Evolutionary conservation across 2,797 vertebrate species (phyloP), one percentile per base, ranked within the genome.

Genomic region (Eutrigla gurnardus): DNA sequence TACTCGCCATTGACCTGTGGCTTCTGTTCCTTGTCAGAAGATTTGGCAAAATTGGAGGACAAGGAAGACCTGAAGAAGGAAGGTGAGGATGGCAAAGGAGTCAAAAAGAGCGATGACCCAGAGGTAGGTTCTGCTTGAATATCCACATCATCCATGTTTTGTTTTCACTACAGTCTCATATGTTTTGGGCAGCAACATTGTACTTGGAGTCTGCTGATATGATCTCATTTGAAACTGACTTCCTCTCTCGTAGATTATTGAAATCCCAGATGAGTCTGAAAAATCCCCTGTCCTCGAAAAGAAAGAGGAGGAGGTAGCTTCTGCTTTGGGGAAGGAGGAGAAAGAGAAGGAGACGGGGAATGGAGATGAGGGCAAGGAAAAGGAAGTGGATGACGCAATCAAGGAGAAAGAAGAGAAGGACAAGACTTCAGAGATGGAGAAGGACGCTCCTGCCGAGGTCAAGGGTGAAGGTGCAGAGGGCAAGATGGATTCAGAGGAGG

Each of bases 221-320:
- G 1, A 33, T 39, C 54, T 40, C 1, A 73, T 75, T 52, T 53
- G 0, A 73, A 18, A 45, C 7, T 42, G 12, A 0, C 8, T 5
- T 1, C 35, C 4, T 74, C 49, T 63, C 58, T 10, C 13, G 8
- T 25, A 95, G 95, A 91, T 95, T 54, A 95, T 96, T 74, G 95
- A 96, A 88, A 95, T 96, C 89, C 94, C 94, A 52, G 95, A 96
- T 50, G 95, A 96, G 68, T 84, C 87, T 18, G 95, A 95, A 68
- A 95, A 93, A 78, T 90, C 92, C 7, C 89, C 93, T 0, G 50
- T 35, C 42, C 53, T 67, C 6, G 85, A 92, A 60, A 93, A 87
- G 77, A 92, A 91, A 58, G 93, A 93, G 32, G 82, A 59, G 15
- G 89, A 86, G 5, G 57, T 39, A 10, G 89, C 89, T n/a, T 2